Conservation (phyloP, 2,888 invertebrate genomes). For the Eupeodes luniger region DNA sequence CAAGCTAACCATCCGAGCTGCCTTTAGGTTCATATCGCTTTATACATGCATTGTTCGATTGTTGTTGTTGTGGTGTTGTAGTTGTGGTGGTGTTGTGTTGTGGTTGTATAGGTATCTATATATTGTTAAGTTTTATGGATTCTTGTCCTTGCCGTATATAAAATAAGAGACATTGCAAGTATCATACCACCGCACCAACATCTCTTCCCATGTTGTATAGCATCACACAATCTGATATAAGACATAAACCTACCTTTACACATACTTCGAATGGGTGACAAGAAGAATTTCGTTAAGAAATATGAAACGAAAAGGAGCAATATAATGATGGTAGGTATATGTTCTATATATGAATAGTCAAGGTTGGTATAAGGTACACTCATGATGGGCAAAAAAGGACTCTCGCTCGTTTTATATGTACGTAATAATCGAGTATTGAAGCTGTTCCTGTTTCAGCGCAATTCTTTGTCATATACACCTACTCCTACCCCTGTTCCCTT, state of each 20-base stretch:
- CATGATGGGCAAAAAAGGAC: constrained; percentile 63
- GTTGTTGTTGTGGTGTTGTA: not conserved
- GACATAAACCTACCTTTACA: not conserved
- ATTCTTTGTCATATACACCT: constrained; percentile 55
- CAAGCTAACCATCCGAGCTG: constrained; percentile 34
- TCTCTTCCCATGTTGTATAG: not conserved
- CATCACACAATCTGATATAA: not conserved
- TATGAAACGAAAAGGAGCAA: constrained; percentile 65
- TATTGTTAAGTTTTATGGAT: constrained; percentile 61
- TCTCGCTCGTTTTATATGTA: not conserved
- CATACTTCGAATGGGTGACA: constrained; percentile 51
- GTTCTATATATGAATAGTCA: not conserved
- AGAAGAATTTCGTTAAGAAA: constrained; percentile 70
- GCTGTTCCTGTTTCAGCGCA: constrained; percentile 65
- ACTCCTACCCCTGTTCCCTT: not conserved
- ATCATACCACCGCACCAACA: not conserved
- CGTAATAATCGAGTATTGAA: constrained; percentile 73
- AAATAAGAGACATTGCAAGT: constrained; percentile 38
- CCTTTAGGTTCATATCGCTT: constrained; percentile 55
- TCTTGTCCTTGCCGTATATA: constrained; percentile 50
- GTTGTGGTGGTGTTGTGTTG: not conserved
- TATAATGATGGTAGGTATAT: constrained; percentile 56
- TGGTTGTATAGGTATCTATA: not conserved
- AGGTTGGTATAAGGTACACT: constrained; percentile 8
- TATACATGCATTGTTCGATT: constrained; percentile 28